phyloP scores from a whole-genome alignment of 2,888 invertebrate species.

The Norana najaformis region DNA sequence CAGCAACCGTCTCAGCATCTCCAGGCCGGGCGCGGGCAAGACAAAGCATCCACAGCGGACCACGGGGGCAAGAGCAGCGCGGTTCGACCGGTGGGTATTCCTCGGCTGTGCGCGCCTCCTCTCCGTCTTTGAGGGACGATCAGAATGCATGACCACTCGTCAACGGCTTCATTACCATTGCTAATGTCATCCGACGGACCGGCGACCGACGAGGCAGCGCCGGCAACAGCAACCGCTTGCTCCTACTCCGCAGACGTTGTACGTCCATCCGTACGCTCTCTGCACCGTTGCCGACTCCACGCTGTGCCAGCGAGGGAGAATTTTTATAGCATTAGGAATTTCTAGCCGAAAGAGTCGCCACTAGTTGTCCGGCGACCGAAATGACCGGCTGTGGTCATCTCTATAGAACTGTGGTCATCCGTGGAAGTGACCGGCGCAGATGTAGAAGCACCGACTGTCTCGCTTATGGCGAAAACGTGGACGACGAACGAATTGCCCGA shows the following conservation, averaged over 20 bases:
- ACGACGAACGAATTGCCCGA: not conserved
- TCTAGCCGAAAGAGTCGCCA: not conserved
- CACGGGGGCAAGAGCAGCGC: not conserved
- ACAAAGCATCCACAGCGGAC: not conserved
- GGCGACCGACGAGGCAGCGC: not conserved
- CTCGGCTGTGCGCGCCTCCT: not conserved
- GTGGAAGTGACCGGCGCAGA: not conserved
- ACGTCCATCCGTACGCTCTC: not conserved
- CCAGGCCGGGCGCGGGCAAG: not conserved
- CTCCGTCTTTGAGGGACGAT: not conserved
- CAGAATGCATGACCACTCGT: conserved; percentile 7
- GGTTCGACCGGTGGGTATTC: not conserved
- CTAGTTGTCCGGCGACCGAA: not conserved
- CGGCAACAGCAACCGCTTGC: not conserved
- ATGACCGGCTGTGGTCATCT: not conserved
- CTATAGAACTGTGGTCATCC: not conserved
- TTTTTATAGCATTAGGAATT: not conserved
- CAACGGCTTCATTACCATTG: conserved; percentile 23
- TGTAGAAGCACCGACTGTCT: not conserved
- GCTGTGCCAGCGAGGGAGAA: not conserved
- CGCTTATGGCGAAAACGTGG: not conserved
- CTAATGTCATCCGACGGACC: not conserved
- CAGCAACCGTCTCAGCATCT: not conserved
- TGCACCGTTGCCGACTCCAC: not conserved
- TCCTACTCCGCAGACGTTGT: not conserved